Evolutionary conservation across 2,888 invertebrate species (phyloP), one percentile per base, ranked within the genome.

Genomic region (Andrena marginata): DNA sequence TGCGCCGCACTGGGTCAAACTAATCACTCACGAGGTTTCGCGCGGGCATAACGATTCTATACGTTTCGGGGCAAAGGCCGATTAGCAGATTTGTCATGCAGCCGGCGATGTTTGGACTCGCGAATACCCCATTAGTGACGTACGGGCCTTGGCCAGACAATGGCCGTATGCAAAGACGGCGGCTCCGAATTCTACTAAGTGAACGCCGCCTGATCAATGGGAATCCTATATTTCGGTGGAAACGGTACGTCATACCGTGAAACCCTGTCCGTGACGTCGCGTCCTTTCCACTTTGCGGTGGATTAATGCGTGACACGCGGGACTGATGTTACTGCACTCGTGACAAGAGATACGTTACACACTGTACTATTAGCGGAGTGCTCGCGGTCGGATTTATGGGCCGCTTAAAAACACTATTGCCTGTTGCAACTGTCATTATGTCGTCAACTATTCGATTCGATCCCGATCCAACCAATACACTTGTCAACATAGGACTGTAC

Each of bases 11-110:
- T 79, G 77, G 87, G 77, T 88, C 84, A 85, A 80, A 84, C 87
- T 87, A 89, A 88, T 88, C 88, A 87, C 82, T 88, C 89, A 87
- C 71, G 64, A 80, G 69, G 56, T 23, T 74, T 78, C 80, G 71
- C 77, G 71, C 54, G 54, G 59, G 73, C 72, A 80, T 71, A 80
- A 86, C 89, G 87, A 89, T 86, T 89, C 89, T 80, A 59, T 77
- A 81, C 77, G 77, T 73, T 72, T 78, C 72, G 74, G 63, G 71
- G 84, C 80, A 85, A 88, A 87, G 87, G 86, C 82, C 91, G 88
- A 91, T 92, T 88, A 89, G 88, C 90, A 89, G 89, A 90, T 91
- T 91, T 91, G 90, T 91, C 92, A 92, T 91, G 87, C 87, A 85
- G 73, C 77, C 84, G 74, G 85, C 56, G 81, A 87, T 87, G 85